Conservation (phyloP, 2,888 invertebrate genomes). For the Agriopis marginaria region DNA sequence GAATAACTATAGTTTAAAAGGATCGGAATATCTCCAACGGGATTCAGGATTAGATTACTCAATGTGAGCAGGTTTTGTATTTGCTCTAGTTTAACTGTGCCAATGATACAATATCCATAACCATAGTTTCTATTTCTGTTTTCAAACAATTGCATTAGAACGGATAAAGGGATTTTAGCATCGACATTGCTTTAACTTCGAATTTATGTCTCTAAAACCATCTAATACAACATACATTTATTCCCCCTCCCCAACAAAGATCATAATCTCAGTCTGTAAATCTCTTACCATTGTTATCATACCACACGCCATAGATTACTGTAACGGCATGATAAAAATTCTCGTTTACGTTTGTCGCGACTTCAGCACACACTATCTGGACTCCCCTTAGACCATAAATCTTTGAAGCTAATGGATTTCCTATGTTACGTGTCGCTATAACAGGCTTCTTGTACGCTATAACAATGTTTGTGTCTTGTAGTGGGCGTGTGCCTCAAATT, state of each 20-base stretch:
- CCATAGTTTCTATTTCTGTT: neutral
- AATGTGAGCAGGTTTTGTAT: constrained; percentile 5
- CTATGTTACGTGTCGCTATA: constrained; percentile 56
- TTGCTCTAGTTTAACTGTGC: neutral
- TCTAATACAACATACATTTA: constrained; percentile 8
- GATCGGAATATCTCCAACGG: constrained; percentile 28
- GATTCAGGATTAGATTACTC: constrained; percentile 25
- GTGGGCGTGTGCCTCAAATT: constrained; percentile 45
- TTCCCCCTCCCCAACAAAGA: constrained; percentile 18
- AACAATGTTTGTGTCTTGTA: constrained; percentile 48
- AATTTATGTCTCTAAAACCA: constrained; percentile 17
- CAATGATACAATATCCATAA: neutral
- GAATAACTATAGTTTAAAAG: constrained; percentile 53
- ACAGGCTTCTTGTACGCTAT: constrained; percentile 52
- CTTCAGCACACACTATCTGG: constrained; percentile 35
- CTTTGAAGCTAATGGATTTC: constrained; percentile 53
- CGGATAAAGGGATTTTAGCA: constrained; percentile 1
- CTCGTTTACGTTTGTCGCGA: constrained; percentile 33
- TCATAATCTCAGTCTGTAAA: constrained; percentile 33
- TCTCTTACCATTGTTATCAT: constrained; percentile 34
- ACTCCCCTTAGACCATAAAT: constrained; percentile 45
- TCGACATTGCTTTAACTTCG: constrained; percentile 1
- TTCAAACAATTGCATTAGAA: neutral
- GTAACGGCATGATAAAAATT: constrained; percentile 31
- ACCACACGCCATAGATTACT: constrained; percentile 29